Evolutionary conservation across 2,797 vertebrate genomes (phyloP).

Genomic region (Melanotaenia parkinsoni): DNA sequence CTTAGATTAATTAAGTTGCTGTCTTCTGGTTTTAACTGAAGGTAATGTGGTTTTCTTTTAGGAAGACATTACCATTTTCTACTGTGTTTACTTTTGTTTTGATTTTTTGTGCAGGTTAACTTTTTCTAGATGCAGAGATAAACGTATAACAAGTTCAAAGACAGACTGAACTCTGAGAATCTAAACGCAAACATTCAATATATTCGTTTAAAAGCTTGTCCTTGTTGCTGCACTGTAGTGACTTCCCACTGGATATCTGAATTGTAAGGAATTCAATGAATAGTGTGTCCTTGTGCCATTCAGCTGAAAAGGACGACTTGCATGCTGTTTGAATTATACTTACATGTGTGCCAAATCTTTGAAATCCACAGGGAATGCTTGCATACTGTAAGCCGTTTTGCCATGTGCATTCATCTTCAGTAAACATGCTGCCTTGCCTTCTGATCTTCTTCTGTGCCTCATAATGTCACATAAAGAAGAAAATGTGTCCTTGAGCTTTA

Average conservation of each 20-base stretch:
- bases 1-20: no score
- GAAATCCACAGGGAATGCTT: slow-evolving; percentile 19
- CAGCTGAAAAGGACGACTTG: slow-evolving; percentile 15
- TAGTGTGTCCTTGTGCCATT: not conserved
- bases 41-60: no score
- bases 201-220: not conserved
- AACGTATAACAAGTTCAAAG: slow-evolving; percentile 59
- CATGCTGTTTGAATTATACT: slow-evolving; percentile 21
- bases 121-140: slow-evolving; percentile 40
- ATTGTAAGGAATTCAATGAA: slow-evolving; percentile 34
- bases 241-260: slow-evolving; percentile 19
- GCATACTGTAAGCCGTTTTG: slow-evolving; percentile 13
- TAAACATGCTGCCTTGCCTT: slow-evolving; percentile 16
- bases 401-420: slow-evolving; percentile 16
- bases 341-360: slow-evolving; percentile 10
- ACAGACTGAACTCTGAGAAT: slow-evolving; percentile 41
- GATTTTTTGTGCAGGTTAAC: slow-evolving; percentile 38
- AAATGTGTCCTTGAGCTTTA: slow-evolving; percentile 9
- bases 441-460: slow-evolving; percentile 37
- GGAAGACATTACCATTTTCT: not conserved
- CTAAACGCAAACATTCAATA: slow-evolving; percentile 26
- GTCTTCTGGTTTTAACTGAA: no score
- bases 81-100: slow-evolving; percentile 15
- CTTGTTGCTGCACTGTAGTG: slow-evolving; percentile 12
- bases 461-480: slow-evolving; percentile 21